A percentile compares a stretch with the other conserved stretches of the same genome.
phyloP scores from a whole-genome alignment of 2,797 vertebrate genomes.

The Argyrosomus regius region DNA sequence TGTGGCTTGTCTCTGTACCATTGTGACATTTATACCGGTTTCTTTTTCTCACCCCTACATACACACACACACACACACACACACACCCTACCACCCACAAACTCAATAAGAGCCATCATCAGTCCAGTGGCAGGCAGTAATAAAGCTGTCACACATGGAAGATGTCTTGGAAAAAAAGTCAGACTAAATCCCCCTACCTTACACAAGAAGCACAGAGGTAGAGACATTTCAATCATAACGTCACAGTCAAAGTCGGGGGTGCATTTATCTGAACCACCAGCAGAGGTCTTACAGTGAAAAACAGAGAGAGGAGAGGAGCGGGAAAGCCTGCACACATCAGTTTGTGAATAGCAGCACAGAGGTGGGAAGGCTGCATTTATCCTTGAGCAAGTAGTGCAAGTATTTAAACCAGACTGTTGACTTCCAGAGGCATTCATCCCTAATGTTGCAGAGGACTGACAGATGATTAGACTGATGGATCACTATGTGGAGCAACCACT shows the following conservation, averaged over 20 bases:
- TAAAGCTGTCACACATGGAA: constrained; percentile 57
- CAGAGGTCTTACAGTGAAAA: constrained; percentile 67
- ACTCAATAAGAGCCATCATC: constrained; percentile 33
- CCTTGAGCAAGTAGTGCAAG: constrained; percentile 47
- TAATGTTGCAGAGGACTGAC: constrained; percentile 49
- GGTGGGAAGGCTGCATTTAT: constrained; percentile 76
- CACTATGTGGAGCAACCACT: constrained; percentile 58
- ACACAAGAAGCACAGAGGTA: constrained; percentile 10
- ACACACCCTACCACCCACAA: constrained; percentile 27
- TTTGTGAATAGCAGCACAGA: constrained; percentile 70
- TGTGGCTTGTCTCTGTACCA: constrained; percentile 7
- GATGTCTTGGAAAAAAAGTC: constrained; percentile 16
- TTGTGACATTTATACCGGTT: constrained; percentile 24
- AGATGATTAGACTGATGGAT: constrained; percentile 74
- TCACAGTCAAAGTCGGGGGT: constrained; percentile 35
- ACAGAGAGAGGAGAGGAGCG: constrained; percentile 17
- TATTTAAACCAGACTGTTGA: constrained; percentile 66
- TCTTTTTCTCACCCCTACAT: background rate
- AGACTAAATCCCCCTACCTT: constrained; percentile 29
- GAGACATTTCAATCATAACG: constrained; percentile 44
- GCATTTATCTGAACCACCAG: constrained; percentile 69
- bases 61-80: constrained; percentile 23
- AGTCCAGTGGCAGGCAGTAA: constrained; percentile 58
- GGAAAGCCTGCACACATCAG: constrained; percentile 42
- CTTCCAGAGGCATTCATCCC: constrained; percentile 48